Percentiles rank a stretch among this genome's conserved stretches.
Evolutionary conservation across 2,797 vertebrate genomes (phyloP).

Genomic region (Emys orbicularis): DNA sequence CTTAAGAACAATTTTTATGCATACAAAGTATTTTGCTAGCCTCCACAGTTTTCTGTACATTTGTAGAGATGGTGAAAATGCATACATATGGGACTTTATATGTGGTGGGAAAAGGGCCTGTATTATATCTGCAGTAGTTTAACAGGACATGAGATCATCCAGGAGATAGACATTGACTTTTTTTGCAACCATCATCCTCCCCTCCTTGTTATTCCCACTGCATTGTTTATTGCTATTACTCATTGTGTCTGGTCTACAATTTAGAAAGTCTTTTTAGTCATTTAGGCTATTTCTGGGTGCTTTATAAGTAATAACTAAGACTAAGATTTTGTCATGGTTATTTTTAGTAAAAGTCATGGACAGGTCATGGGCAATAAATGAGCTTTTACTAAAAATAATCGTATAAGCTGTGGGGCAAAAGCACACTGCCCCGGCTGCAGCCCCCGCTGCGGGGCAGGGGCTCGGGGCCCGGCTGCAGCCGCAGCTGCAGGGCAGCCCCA

Average conservation of each 20-base stretch:
- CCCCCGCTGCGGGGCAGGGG: no score
- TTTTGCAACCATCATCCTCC: not conserved
- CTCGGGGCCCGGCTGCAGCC: no score
- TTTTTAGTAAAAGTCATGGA: no score
- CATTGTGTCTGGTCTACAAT: not conserved
- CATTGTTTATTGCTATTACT: not conserved
- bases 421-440: no score
- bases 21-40: not conserved
- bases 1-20: not conserved
- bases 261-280: not conserved
- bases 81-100: not conserved
- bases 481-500: no score
- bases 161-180: not conserved
- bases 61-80: not conserved
- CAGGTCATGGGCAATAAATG: no score
- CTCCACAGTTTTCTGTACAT: not conserved
- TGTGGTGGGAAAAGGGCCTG: not conserved
- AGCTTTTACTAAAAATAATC: no score
- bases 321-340: no score
- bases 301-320: not conserved
- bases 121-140: not conserved
- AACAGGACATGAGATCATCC: not conserved
- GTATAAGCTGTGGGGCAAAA: no score
- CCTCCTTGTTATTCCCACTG: not conserved
- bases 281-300: not conserved